Evolutionary conservation across 2,888 invertebrate species (phyloP).

Genomic region (Ferrisia virgata): DNA sequence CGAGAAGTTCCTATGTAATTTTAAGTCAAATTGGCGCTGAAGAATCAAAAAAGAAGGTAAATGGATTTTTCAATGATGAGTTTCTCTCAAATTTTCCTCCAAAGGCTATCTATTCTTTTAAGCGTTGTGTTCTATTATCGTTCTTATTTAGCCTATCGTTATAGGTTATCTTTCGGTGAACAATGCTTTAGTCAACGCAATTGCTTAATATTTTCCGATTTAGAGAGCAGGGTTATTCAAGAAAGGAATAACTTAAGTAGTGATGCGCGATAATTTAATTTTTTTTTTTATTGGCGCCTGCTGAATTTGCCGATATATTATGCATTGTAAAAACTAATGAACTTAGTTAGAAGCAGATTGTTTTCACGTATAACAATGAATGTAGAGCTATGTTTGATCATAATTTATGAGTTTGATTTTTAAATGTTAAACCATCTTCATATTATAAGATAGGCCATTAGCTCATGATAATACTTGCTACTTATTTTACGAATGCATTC

Average conservation of each 20-base stretch:
- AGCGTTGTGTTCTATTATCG: background rate
- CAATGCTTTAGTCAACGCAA: too few species aligned
- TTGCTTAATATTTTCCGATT: too few species aligned
- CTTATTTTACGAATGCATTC: background rate
- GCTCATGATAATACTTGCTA: background rate
- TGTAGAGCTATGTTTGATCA: background rate
- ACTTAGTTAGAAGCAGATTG: background rate
- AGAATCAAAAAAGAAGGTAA: slow-evolving; percentile 9
- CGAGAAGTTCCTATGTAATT: background rate
- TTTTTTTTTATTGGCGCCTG: background rate
- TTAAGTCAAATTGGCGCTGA: background rate
- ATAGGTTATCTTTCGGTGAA: too few species aligned
- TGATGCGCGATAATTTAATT: background rate
- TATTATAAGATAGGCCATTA: background rate
- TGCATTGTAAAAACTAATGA: background rate
- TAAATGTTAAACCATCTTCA: background rate
- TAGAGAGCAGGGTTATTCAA: background rate
- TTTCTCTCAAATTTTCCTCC: background rate
- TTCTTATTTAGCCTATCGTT: background rate
- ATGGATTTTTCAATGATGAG: background rate
- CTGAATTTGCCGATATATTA: background rate
- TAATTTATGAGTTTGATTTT: background rate
- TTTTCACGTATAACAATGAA: background rate
- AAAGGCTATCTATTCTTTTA: background rate
- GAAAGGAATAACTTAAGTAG: background rate